These are phyloP conservation scores for Cephus sareptanus DNA, from an alignment of 2,888 invertebrate genomes.

Conservation along the genomic window DNA sequence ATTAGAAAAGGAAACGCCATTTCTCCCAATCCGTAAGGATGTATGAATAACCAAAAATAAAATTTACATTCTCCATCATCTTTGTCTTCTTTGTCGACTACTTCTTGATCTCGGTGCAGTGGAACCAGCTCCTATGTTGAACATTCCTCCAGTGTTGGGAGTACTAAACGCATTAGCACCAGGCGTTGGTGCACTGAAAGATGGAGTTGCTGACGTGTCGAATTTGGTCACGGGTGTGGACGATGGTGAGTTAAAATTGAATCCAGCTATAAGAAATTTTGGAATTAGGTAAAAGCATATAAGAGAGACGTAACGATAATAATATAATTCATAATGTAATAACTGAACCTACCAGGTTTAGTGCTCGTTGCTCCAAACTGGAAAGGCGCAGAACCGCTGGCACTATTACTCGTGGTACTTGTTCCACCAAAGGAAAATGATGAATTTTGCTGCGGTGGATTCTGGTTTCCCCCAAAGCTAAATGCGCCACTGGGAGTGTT, in stretches of 20 bases:
- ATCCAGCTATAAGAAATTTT: constrained; percentile 37
- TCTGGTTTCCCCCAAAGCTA: constrained; percentile 36
- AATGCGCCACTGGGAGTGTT: constrained; percentile 31
- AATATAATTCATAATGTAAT: background rate
- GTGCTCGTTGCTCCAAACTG: constrained; percentile 47
- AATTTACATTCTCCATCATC: constrained; percentile 64
- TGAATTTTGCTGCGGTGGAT: constrained; percentile 23
- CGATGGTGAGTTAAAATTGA: constrained; percentile 56
- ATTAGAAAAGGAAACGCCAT: background rate
- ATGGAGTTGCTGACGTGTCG: constrained; percentile 39
- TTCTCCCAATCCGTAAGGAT: background rate
- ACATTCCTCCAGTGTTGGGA: constrained; percentile 56
- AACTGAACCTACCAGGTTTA: constrained; percentile 40
- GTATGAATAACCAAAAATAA: constrained; percentile 13
- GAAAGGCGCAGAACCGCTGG: constrained; percentile 35
- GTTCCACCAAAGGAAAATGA: constrained; percentile 32
- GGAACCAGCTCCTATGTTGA: constrained; percentile 67
- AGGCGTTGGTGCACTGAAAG: constrained; percentile 43
- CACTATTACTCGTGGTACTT: background rate
- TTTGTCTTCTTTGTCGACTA: constrained; percentile 59
- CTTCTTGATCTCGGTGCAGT: constrained; percentile 63
- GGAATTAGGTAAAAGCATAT: background rate
- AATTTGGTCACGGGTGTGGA: constrained; percentile 51
- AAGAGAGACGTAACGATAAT: background rate
- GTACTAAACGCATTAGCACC: constrained; percentile 35